Evolutionary conservation across 1,140 invertebrate species (phyloP).

Genomic region (Leptopilina boulardi): DNA sequence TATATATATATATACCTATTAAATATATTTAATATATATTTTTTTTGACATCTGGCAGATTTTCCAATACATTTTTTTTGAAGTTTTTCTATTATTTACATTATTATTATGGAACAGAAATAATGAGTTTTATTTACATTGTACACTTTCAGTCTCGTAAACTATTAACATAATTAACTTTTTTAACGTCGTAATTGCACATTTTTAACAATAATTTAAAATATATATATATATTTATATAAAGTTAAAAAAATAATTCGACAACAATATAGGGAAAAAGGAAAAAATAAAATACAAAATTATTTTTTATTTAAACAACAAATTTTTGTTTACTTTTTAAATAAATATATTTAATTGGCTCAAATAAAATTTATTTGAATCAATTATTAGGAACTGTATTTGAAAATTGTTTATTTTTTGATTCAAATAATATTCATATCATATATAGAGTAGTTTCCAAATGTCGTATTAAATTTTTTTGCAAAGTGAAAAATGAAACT

Average conservation of each 20-base stretch:
- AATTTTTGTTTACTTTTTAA: background rate
- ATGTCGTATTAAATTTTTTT: no score
- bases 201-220: background rate
- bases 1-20: background rate
- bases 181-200: background rate
- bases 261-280: no score
- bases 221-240: background rate
- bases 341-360: no score
- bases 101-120: background rate
- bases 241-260: no score
- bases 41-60: constrained; percentile 7
- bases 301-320: no score
- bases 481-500: no score
- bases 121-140: background rate
- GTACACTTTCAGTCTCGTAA: constrained; percentile 9
- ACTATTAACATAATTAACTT: constrained; percentile 13
- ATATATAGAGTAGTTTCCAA: no score
- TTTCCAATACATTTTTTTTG: constrained; percentile 1
- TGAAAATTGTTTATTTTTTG: no score
- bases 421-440: no score
- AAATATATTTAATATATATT: background rate
- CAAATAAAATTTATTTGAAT: no score
- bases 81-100: background rate
- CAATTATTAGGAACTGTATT: no score
- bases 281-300: no score